These are phyloP conservation scores for Leuctra nigra DNA, from an alignment of 2,888 invertebrate genomes.

Conservation along the genomic window DNA sequence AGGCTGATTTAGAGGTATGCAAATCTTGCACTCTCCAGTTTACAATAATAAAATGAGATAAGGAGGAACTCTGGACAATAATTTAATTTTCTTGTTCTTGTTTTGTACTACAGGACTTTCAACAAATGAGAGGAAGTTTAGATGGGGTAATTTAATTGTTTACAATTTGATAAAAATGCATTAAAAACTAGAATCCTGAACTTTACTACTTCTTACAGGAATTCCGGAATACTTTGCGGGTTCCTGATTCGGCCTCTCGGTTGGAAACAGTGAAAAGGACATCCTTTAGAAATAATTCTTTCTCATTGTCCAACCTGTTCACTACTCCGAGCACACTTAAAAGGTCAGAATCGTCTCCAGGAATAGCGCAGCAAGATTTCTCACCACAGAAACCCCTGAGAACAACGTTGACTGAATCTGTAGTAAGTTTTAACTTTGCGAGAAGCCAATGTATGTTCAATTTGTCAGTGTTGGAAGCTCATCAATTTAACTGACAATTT, in stretches of 20 bases:
- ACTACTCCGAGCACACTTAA: constrained; percentile 34
- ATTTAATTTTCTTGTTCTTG: too few species aligned
- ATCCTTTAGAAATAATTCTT: constrained; percentile 38
- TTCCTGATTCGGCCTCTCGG: constrained; percentile 43
- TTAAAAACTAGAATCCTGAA: neutral
- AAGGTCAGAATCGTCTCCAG: neutral
- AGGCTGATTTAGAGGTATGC: constrained; percentile 60
- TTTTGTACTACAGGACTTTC: constrained; percentile 47
- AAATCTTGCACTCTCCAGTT: too few species aligned
- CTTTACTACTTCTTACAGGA: constrained; percentile 46
- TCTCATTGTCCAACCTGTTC: constrained; percentile 37
- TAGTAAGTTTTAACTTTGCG: constrained; percentile 32
- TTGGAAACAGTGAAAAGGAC: constrained; percentile 38
- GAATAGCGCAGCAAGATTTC: neutral
- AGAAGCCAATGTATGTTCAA: neutral
- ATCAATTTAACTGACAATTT: neutral
- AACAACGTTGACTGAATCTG: constrained; percentile 29
- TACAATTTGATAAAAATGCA: too few species aligned
- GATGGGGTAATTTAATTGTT: constrained; percentile 48
- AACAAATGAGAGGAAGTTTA: constrained; percentile 44
- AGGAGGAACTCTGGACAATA: too few species aligned
- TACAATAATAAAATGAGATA: too few species aligned
- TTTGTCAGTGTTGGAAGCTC: neutral
- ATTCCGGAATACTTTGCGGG: constrained; percentile 54
- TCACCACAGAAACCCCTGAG: neutral